phyloP scores from a whole-genome alignment of 2,888 invertebrate genomes.

The Sipha maydis region DNA sequence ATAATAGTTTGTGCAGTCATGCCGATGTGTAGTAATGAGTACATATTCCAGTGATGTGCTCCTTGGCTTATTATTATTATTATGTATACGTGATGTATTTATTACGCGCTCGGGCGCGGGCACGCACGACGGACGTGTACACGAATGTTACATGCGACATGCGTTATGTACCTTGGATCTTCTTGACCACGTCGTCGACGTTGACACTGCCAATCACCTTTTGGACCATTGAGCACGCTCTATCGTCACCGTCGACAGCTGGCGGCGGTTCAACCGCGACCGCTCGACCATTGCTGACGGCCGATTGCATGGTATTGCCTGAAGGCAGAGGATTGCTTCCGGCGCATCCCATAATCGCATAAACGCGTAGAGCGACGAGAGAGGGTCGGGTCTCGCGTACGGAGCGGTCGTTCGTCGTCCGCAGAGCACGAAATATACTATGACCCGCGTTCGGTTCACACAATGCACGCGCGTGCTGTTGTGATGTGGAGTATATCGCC shows the following conservation, averaged over 20 bases:
- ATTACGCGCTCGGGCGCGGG: not conserved
- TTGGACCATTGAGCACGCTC: constrained; percentile 11
- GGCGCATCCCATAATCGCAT: constrained; percentile 40
- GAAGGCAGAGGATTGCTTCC: constrained; percentile 41
- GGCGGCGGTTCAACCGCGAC: not conserved
- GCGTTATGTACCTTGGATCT: constrained; percentile 33
- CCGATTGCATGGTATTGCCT: not conserved
- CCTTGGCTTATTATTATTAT: too few species aligned
- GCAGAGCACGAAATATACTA: too few species aligned
- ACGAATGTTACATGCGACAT: not conserved
- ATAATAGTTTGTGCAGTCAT: too few species aligned
- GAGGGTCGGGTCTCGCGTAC: too few species aligned
- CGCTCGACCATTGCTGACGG: not conserved
- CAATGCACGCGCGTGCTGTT: too few species aligned
- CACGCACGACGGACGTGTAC: not conserved
- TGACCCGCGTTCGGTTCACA: not conserved
- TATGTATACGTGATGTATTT: too few species aligned
- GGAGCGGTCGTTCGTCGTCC: too few species aligned
- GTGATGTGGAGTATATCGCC: too few species aligned
- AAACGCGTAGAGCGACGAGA: too few species aligned
- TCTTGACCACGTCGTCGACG: constrained; percentile 41
- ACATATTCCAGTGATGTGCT: too few species aligned
- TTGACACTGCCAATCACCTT: not conserved
- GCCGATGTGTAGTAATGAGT: too few species aligned
- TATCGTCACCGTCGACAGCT: not conserved